phyloP scores from a whole-genome alignment of 2,888 invertebrate genomes.

The Phragmatobia fuliginosa region DNA sequence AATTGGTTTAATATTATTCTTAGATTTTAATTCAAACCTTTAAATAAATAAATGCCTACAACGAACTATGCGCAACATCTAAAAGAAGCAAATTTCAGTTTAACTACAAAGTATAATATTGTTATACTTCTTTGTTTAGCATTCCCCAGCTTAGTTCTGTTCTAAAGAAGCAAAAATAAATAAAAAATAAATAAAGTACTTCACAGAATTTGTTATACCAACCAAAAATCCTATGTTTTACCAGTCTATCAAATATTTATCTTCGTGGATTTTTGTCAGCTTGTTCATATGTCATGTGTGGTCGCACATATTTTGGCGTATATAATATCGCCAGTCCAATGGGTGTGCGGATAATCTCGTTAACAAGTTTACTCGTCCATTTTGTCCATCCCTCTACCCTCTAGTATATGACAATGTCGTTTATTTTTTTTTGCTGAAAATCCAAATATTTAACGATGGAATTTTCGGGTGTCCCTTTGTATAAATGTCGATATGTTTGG shows the following conservation, averaged over 20 bases:
- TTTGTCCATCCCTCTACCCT: constrained; percentile 18
- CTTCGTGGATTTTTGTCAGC: constrained; percentile 37
- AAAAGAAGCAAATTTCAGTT: background rate
- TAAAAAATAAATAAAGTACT: background rate
- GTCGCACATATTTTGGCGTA: constrained; percentile 34
- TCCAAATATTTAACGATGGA: constrained; percentile 38
- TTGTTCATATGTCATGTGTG: constrained; percentile 35
- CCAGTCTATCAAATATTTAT: constrained; percentile 13
- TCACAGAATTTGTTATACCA: background rate
- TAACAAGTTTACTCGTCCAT: constrained; percentile 54
- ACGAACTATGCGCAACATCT: too few species aligned
- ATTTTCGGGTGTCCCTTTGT: constrained; percentile 25
- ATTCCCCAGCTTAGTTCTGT: background rate
- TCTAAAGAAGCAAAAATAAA: background rate
- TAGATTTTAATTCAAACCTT: too few species aligned
- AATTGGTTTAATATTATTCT: too few species aligned
- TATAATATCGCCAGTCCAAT: constrained; percentile 30
- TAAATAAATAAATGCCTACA: too few species aligned
- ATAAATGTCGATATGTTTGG: constrained; percentile 27
- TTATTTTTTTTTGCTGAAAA: constrained; percentile 36
- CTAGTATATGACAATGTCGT: constrained; percentile 30
- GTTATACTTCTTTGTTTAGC: background rate
- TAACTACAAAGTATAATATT: background rate
- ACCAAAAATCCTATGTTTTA: constrained; percentile 9
- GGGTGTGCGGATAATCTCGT: constrained; percentile 52